Conservation (phyloP, 1,140 invertebrate species). For the Brachionus rubens region DNA sequence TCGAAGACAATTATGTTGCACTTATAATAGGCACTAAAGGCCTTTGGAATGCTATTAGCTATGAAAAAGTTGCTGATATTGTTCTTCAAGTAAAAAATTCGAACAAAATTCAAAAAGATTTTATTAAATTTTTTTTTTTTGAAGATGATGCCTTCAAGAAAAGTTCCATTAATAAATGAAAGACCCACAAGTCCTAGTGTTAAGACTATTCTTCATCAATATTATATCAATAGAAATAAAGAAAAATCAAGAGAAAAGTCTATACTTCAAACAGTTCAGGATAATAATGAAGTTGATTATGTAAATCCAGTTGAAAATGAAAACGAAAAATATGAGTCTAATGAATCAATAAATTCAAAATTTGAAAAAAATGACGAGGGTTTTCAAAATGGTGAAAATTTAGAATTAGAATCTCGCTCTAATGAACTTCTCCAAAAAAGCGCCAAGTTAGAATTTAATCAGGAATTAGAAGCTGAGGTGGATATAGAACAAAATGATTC, state of each 20-base stretch:
- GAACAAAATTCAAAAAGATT: background rate
- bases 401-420: too few relatives aligned
- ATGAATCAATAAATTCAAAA: slow-evolving; percentile 16
- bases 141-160: slow-evolving; percentile 2
- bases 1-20: slow-evolving; percentile 7
- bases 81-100: slow-evolving; percentile 30
- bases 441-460: background rate
- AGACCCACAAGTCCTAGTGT: slow-evolving; percentile 39
- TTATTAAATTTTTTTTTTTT: background rate
- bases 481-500: background rate
- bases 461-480: background rate
- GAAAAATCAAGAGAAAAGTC: slow-evolving; percentile 29
- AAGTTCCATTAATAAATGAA: slow-evolving; percentile 15
- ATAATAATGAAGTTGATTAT: slow-evolving; percentile 26
- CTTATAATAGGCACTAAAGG: slow-evolving; percentile 30
- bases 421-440: background rate
- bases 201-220: slow-evolving; percentile 34
- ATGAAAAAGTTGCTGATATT: slow-evolving; percentile 41
- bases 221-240: slow-evolving; percentile 16
- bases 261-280: slow-evolving; percentile 27
- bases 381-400: background rate
- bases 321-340: background rate
- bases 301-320: background rate
- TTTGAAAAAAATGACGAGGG: background rate
- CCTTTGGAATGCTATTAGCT: slow-evolving; percentile 27